These are phyloP conservation scores for Xenopus borealis DNA, from an alignment of 2,113 vertebrate species.

Conservation along the genomic window DNA sequence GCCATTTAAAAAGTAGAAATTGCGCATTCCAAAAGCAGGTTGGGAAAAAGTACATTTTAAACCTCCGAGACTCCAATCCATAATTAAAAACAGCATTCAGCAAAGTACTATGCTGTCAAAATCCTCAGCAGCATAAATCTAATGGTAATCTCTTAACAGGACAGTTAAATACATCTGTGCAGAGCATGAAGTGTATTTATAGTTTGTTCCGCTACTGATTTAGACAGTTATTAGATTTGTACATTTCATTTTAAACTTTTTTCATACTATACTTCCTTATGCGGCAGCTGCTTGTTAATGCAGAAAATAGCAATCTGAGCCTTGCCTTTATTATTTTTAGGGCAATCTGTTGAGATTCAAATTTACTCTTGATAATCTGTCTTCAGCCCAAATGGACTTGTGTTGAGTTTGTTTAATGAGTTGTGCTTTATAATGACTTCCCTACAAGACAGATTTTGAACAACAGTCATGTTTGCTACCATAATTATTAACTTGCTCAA, in stretches of 20 bases:
- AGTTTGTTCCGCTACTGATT: constrained; percentile 12
- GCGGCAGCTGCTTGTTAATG: neutral
- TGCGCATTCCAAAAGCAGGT: constrained; percentile 14
- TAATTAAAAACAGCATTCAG: constrained; percentile 29
- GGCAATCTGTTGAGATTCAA: neutral
- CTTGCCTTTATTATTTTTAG: neutral
- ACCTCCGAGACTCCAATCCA: constrained; percentile 20
- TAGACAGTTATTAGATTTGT: constrained; percentile 15
- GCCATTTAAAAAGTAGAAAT: neutral
- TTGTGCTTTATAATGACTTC: neutral
- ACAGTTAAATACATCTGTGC: constrained; percentile 5
- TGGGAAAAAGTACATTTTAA: constrained; percentile 24
- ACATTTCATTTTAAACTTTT: constrained; percentile 1
- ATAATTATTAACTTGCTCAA: neutral
- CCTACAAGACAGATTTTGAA: neutral
- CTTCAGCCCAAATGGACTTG: neutral
- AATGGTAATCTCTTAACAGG: constrained; percentile 29
- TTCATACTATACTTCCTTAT: neutral
- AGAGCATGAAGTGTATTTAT: constrained; percentile 38
- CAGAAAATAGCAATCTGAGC: neutral
- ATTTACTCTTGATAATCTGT: neutral
- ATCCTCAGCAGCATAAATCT: constrained; percentile 18
- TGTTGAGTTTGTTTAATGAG: neutral
- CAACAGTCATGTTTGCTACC: neutral
- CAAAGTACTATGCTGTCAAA: constrained; percentile 36